These are phyloP conservation scores for Bhutanitis thaidina DNA, from an alignment of 2,888 invertebrate species.

Conservation along the genomic window DNA sequence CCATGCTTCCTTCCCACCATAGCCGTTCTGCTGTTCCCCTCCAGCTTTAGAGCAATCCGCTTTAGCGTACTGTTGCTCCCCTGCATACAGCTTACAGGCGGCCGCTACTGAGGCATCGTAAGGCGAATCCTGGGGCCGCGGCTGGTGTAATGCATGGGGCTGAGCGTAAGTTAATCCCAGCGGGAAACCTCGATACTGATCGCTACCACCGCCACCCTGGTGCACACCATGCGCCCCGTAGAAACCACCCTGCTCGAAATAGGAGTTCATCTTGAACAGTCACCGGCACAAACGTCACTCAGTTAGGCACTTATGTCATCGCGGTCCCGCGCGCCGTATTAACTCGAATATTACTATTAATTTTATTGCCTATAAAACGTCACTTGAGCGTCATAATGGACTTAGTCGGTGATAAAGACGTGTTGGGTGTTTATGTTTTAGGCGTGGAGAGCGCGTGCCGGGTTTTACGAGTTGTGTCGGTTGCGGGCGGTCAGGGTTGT, in stretches of 20 bases:
- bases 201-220: constrained; percentile 86
- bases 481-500: constrained; percentile 47
- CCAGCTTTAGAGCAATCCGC: constrained; percentile 88
- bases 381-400: constrained; percentile 79
- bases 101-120: constrained; percentile 95
- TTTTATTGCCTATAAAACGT: constrained; percentile 79
- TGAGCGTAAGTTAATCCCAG: constrained; percentile 92
- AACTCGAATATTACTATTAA: constrained; percentile 75
- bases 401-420: constrained; percentile 74
- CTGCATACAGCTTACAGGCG: constrained; percentile 90
- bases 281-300: constrained; percentile 71
- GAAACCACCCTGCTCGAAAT: constrained; percentile 97
- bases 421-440: constrained; percentile 80
- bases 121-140: constrained; percentile 93
- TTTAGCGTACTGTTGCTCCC: constrained; percentile 84
- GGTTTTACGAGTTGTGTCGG: constrained; percentile 69
- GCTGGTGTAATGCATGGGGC: constrained; percentile 88
- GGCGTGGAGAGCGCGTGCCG: constrained; percentile 71
- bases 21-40: constrained; percentile 82
- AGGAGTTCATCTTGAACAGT: constrained; percentile 91
- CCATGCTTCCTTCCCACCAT: constrained; percentile 86
- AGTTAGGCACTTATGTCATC: constrained; percentile 75
- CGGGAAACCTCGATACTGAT: constrained; percentile 93
- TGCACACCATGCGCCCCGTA: constrained; percentile 93
- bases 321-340: constrained; percentile 69